Conservation (phyloP, 2,888 invertebrate species). For the Argyresthia goedartella region DNA sequence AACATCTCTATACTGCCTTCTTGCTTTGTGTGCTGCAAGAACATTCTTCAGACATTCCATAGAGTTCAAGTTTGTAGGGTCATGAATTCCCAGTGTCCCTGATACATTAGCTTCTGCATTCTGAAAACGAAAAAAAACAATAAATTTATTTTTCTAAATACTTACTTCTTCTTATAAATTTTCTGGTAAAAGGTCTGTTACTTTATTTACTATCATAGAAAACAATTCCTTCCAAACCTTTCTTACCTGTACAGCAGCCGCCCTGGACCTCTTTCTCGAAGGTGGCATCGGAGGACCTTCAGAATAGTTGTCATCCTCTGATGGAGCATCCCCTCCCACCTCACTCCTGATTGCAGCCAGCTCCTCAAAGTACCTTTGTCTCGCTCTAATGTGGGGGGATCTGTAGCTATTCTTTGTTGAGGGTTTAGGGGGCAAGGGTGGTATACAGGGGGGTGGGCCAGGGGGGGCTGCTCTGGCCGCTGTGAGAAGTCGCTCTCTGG, state of each 20-base stretch:
- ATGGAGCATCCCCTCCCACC: slow-evolving; percentile 77
- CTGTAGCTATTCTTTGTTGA: slow-evolving; percentile 50
- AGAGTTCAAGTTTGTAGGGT: slow-evolving; percentile 45
- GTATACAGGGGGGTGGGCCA: slow-evolving; percentile 62
- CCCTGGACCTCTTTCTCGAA: slow-evolving; percentile 70
- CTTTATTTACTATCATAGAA: neutral
- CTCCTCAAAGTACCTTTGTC: slow-evolving; percentile 74
- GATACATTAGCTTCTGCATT: slow-evolving; percentile 41
- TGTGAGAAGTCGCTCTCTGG: slow-evolving; percentile 78
- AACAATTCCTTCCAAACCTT: neutral
- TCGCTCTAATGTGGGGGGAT: slow-evolving; percentile 67
- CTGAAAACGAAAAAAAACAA: slow-evolving; percentile 26
- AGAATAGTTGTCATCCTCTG: slow-evolving; percentile 85
- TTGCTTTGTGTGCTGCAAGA: slow-evolving; percentile 77
- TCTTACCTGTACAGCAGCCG: slow-evolving; percentile 43
- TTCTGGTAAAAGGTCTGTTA: neutral
- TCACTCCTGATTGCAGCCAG: slow-evolving; percentile 75
- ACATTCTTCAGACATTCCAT: slow-evolving; percentile 79
- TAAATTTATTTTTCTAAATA: neutral
- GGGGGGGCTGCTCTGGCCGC: slow-evolving; percentile 76
- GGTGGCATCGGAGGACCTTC: slow-evolving; percentile 75
- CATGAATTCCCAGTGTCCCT: slow-evolving; percentile 45
- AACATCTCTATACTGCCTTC: slow-evolving; percentile 79
- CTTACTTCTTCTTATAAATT: no score
- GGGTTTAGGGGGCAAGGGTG: slow-evolving; percentile 40